Percentiles rank a stretch among this genome's conserved stretches.
phyloP scores from a whole-genome alignment of 2,113 vertebrate species.

The Microcebus ravelobensis region DNA sequence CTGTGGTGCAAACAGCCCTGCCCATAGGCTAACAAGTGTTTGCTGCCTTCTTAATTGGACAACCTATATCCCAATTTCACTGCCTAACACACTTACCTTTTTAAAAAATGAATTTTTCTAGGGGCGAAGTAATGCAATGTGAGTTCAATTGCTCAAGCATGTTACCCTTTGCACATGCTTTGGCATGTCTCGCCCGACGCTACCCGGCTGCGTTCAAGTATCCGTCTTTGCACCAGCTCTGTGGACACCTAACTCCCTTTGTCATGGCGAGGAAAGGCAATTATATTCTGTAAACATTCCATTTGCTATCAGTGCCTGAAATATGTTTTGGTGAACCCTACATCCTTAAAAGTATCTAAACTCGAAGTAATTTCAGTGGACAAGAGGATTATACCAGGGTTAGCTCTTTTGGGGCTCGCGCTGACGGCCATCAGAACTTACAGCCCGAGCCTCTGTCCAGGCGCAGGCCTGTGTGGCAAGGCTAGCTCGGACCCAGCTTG shows the following conservation, averaged over 20 bases:
- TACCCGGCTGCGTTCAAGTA: slow-evolving; percentile 65
- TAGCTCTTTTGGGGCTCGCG: background rate
- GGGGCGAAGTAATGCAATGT: background rate
- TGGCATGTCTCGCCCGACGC: slow-evolving; percentile 45
- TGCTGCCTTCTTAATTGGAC: slow-evolving; percentile 28
- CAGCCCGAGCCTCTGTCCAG: no score
- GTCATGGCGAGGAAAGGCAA: slow-evolving; percentile 76
- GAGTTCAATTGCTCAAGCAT: slow-evolving; percentile 28
- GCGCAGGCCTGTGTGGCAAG: background rate
- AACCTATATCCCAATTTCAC: slow-evolving; percentile 9
- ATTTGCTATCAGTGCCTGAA: slow-evolving; percentile 70
- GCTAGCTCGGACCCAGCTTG: background rate
- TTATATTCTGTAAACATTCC: slow-evolving; percentile 81
- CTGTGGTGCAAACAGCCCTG: background rate
- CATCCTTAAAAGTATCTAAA: slow-evolving; percentile 69
- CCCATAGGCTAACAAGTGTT: background rate
- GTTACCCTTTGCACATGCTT: slow-evolving; percentile 35
- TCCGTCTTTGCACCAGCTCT: slow-evolving; percentile 65
- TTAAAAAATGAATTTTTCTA: background rate
- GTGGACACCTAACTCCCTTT: slow-evolving; percentile 74
- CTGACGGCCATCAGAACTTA: background rate
- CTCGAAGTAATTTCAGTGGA: slow-evolving; percentile 69
- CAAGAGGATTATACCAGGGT: background rate
- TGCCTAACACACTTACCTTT: background rate
- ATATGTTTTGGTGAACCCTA: slow-evolving; percentile 73